phyloP scores from a whole-genome alignment of 2,888 invertebrate genomes.

The Pseudolycoriella hygida region DNA sequence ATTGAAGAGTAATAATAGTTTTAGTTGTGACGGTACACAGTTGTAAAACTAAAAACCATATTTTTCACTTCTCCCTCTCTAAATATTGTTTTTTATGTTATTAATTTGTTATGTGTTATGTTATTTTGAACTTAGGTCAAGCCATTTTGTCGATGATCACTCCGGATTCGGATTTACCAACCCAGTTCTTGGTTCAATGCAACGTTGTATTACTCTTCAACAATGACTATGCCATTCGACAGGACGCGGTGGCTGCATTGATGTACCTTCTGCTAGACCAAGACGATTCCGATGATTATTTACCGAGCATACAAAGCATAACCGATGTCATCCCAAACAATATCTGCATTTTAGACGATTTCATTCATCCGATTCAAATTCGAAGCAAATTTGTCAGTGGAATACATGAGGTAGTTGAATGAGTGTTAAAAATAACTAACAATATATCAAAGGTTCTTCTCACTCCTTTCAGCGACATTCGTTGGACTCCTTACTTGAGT shows the following conservation, averaged over 20 bases:
- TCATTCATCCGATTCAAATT: constrained; percentile 16
- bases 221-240: constrained; percentile 12
- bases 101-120: not conserved
- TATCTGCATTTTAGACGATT: constrained; percentile 16
- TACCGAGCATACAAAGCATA: constrained; percentile 16
- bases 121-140: not conserved
- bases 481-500: constrained; percentile 15
- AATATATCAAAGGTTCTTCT: too few species aligned
- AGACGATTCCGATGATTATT: constrained; percentile 12
- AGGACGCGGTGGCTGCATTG: constrained; percentile 18
- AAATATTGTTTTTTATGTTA: too few species aligned
- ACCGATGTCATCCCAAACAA: constrained; percentile 18
- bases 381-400: constrained; percentile 16
- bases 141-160: too few species aligned
- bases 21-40: too few species aligned
- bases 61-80: too few species aligned
- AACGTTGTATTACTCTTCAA: constrained; percentile 2
- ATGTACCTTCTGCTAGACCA: constrained; percentile 16
- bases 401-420: constrained; percentile 11
- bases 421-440: not conserved
- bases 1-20: too few species aligned
- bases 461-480: constrained; percentile 6
- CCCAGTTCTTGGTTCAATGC: constrained; percentile 16
- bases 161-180: constrained; percentile 11
- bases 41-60: too few species aligned